Evolutionary conservation across 1,140 invertebrate species (phyloP), one percentile per base, ranked within the genome.

Genomic region (Cherax quadricarinatus): DNA sequence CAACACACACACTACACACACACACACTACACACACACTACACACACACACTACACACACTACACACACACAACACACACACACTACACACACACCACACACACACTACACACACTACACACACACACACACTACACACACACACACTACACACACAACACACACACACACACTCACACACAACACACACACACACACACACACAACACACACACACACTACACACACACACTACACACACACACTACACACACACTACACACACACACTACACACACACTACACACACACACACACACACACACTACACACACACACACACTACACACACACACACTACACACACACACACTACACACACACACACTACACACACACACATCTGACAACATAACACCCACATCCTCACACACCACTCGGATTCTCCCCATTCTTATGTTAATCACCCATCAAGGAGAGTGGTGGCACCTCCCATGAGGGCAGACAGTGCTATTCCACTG

Each of bases 201-300:
- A 53, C n/a, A 48, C 70, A n/a, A 78, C 70, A 78, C 73, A 88
- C 53, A 79, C 73, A 60, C 86, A 88, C 70, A 75, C 62, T n/a
- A 75, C 30, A 75, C 6, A 21, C 4, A 86, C 66, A 86, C 41
- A 78, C 66, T n/a, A n/a, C n/a, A 49, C 41, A 83, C 81, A 83
- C 49, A 53, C n/a, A 48, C 70, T n/a, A 78, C 70, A n/a, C n/a
- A n/a, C n/a, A n/a, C n/a, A n/a, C n/a, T n/a, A 78, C 73, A 88
- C 53, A 79, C 73, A 60, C 86, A 88, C 70, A 75, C 62, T n/a
- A 75, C 30, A 75, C 6, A 21, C 4, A 86, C 66, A 86, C 41
- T 0, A 84, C 82, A 84, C 82, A 84, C 82, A 84, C 82, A 84
- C 82, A 84, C 82, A 84, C 82, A 84, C 82, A 84, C 82, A 14